phyloP scores from a whole-genome alignment of 2,888 invertebrate species.

The Apodemia hepburni region DNA sequence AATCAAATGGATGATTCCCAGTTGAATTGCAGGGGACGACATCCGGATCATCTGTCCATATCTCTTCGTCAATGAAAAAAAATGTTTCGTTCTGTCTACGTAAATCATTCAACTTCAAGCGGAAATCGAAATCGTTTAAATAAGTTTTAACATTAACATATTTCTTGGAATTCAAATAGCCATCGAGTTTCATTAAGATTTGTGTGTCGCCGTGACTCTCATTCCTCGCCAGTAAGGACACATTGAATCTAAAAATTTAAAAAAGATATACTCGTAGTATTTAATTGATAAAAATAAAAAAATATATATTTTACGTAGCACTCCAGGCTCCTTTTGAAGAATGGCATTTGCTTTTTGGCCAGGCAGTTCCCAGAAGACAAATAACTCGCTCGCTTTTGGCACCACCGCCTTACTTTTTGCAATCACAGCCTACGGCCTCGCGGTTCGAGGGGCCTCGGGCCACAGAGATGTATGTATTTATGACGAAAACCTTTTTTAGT shows the following conservation, averaged over 20 bases:
- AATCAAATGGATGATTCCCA: neutral
- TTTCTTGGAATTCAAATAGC: neutral
- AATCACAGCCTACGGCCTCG: too few relatives aligned
- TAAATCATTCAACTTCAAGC: slow-evolving; percentile 18
- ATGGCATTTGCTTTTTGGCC: too few relatives aligned
- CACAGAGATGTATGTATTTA: too few relatives aligned
- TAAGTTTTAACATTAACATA: neutral
- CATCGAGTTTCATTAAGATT: neutral
- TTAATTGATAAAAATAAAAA: neutral
- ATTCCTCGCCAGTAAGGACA: neutral
- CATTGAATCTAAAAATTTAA: neutral
- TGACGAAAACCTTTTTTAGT: too few relatives aligned
- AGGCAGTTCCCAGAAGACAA: too few relatives aligned
- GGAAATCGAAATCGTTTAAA: slow-evolving; percentile 23
- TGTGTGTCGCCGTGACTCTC: neutral
- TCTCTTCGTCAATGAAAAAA: slow-evolving; percentile 40
- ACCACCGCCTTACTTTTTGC: too few relatives aligned
- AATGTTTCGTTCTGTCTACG: slow-evolving; percentile 27
- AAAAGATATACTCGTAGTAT: too few relatives aligned
- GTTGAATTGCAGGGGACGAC: slow-evolving; percentile 19
- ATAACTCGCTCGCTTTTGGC: too few relatives aligned
- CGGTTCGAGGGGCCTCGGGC: too few relatives aligned
- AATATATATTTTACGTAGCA: too few relatives aligned
- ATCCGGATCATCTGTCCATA: slow-evolving; percentile 32
- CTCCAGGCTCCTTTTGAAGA: too few relatives aligned